A percentile compares a stretch with the other conserved stretches of the same genome.
Evolutionary conservation across 53 echinoderm and acorn worm genomes (phyloP).

Genomic region (Glandiceps talaboti): DNA sequence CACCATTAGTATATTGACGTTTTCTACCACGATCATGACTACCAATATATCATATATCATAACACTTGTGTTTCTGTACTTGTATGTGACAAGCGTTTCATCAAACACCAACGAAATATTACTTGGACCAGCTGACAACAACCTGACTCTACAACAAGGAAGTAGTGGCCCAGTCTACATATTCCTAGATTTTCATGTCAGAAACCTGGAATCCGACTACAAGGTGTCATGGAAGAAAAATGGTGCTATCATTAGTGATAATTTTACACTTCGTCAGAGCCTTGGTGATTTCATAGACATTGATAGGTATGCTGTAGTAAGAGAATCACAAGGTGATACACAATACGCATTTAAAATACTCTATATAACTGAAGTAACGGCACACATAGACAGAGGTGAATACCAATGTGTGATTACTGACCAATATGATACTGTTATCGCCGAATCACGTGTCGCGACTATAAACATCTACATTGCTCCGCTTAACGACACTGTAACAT

Average conservation of each 20-base stretch:
- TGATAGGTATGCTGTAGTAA: neutral
- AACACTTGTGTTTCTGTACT: too few relatives aligned
- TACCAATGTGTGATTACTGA: neutral
- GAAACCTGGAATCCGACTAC: neutral
- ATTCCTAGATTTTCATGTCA: neutral
- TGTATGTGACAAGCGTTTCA: too few relatives aligned
- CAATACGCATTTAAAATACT: neutral
- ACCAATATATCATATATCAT: too few relatives aligned
- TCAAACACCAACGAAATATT: too few relatives aligned
- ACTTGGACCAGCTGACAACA: neutral
- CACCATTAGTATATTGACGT: too few relatives aligned
- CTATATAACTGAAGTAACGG: neutral
- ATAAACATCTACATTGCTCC: too few relatives aligned
- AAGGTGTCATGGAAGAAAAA: neutral
- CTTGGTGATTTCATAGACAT: neutral
- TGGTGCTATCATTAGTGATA: neutral
- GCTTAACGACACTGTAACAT: neutral
- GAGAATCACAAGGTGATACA: too few relatives aligned
- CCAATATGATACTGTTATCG: neutral
- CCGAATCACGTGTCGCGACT: neutral
- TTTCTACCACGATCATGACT: too few relatives aligned
- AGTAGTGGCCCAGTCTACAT: neutral
- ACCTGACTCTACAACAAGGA: neutral
- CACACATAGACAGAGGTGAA: neutral
- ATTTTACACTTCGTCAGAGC: neutral